phyloP scores from a whole-genome alignment of 2,797 vertebrate species.

The Rhinichthys osculus region DNA sequence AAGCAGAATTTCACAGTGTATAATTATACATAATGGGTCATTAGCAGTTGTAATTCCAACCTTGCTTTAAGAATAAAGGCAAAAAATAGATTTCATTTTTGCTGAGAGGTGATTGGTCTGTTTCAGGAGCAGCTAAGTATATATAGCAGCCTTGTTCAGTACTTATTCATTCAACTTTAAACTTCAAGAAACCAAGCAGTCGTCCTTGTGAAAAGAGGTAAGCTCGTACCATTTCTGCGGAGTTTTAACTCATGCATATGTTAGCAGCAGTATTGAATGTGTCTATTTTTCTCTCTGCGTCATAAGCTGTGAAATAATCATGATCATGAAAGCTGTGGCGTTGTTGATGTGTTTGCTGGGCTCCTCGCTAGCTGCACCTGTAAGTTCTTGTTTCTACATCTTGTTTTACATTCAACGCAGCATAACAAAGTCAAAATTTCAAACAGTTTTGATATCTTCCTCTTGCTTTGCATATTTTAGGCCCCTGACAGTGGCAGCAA shows the following conservation, averaged over 20 bases:
- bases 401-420: not conserved
- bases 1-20: slow-evolving; percentile 65
- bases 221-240: slow-evolving; percentile 27
- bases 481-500: slow-evolving; percentile 69
- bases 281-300: slow-evolving; percentile 15
- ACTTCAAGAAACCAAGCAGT: slow-evolving; percentile 40
- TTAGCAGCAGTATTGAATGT: not conserved
- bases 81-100: slow-evolving; percentile 61
- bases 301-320: slow-evolving; percentile 41
- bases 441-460: not conserved
- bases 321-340: slow-evolving; percentile 69
- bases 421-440: not conserved
- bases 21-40: slow-evolving; percentile 77
- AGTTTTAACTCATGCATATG: not conserved
- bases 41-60: slow-evolving; percentile 62
- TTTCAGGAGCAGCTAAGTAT: slow-evolving; percentile 63
- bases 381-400: slow-evolving; percentile 63
- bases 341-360: slow-evolving; percentile 70
- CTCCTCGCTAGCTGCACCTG: slow-evolving; percentile 71
- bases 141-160: slow-evolving; percentile 64
- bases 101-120: slow-evolving; percentile 73
- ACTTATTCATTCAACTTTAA: slow-evolving; percentile 56
- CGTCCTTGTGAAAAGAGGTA: slow-evolving; percentile 60
- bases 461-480: slow-evolving; percentile 62
- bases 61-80: slow-evolving; percentile 67